Evolutionary conservation across 2,113 vertebrate genomes (phyloP).

Genomic region (Theristicus caerulescens): DNA sequence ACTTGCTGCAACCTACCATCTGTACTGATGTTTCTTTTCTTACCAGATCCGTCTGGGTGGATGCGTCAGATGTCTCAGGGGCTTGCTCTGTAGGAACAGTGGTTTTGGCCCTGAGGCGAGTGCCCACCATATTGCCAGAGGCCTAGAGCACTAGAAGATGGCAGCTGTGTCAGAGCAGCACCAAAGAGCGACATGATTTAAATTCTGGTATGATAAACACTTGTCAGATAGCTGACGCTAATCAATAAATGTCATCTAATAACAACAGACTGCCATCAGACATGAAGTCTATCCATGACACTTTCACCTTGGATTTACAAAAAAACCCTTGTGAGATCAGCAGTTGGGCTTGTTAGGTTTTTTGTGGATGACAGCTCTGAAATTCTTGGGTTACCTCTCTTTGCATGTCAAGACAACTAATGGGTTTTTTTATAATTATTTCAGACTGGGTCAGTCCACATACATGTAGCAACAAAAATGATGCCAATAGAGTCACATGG

Average conservation of each 20-base stretch:
- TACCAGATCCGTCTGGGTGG: no score
- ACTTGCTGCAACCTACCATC: no score
- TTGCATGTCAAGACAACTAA: not conserved
- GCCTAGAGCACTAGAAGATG: not conserved
- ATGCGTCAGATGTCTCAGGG: no score
- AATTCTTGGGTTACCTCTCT: not conserved
- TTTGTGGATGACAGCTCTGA: not conserved
- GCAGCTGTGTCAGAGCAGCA: not conserved
- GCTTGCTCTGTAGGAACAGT: no score
- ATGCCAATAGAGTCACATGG: not conserved
- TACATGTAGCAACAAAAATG: not conserved
- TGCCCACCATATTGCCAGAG: no score
- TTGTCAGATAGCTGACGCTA: not conserved
- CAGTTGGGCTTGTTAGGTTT: not conserved
- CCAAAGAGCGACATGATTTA: not conserved
- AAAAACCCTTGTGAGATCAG: not conserved
- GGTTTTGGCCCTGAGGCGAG: no score
- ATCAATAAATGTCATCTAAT: constrained; percentile 11
- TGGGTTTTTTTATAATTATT: not conserved
- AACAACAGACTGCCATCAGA: not conserved
- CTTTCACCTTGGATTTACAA: not conserved
- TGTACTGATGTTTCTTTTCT: no score
- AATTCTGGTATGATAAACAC: not conserved
- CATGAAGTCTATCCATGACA: not conserved
- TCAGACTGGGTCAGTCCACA: not conserved